Evolutionary conservation across 2,113 vertebrate species (phyloP).

Genomic region (Tylochromis polylepis): DNA sequence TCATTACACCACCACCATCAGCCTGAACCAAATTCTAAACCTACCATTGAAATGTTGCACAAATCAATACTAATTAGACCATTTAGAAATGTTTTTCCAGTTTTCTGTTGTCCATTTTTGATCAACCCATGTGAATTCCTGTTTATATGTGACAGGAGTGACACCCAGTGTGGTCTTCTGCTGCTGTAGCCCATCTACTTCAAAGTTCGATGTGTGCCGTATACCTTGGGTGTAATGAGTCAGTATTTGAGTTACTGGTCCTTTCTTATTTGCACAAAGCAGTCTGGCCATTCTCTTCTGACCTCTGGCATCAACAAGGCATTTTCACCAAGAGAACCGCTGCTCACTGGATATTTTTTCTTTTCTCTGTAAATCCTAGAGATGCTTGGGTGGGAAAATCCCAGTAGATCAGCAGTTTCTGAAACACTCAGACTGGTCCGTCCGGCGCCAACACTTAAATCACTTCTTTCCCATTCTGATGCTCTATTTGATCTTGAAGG

Average conservation of each 20-base stretch:
- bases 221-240: not conserved
- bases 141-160: not conserved
- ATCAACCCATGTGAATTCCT: not conserved
- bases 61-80: not conserved
- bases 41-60: not conserved
- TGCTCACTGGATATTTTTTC: not conserved
- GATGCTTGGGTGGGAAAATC: not conserved
- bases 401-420: not conserved
- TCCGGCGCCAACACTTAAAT: not conserved
- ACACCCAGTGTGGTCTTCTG: not conserved
- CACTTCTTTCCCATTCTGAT: not conserved
- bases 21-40: not conserved
- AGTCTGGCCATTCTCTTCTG: not conserved
- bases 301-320: not conserved
- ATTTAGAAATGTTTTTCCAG: not conserved
- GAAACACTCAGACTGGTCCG: not conserved
- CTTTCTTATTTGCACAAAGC: not conserved
- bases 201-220: not conserved
- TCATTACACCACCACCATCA: not conserved
- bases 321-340: not conserved
- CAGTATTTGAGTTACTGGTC: not conserved
- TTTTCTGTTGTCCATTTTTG: not conserved
- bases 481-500: not conserved
- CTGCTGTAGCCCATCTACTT: not conserved
- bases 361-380: not conserved